These are phyloP conservation scores for Yoshiicerus persimilis DNA, from an alignment of 1,140 invertebrate genomes.

Conservation along the genomic window DNA sequence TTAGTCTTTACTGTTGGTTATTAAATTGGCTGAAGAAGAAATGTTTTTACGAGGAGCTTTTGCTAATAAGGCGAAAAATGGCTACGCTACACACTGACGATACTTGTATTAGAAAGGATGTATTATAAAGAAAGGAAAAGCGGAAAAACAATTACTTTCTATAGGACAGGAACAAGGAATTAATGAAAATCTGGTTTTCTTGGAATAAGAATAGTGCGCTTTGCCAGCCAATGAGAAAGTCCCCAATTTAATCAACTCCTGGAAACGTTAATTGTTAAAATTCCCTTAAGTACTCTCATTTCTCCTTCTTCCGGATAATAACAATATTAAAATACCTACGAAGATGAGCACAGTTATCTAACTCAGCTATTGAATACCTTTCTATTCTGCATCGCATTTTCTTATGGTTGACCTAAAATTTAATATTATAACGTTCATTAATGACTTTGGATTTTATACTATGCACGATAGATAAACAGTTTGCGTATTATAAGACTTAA, in stretches of 20 bases:
- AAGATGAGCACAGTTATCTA: neutral
- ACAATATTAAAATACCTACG: neutral
- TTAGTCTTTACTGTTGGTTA: too few relatives aligned
- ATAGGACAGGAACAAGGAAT: neutral
- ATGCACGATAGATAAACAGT: too few relatives aligned
- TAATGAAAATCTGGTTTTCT: neutral
- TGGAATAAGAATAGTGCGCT: neutral
- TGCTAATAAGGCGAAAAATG: too few relatives aligned
- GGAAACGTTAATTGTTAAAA: neutral
- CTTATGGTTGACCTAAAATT: neutral
- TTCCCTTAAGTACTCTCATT: neutral
- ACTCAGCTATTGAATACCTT: neutral
- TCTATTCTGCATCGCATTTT: neutral
- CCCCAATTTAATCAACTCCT: neutral
- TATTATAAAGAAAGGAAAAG: neutral
- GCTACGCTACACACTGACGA: too few relatives aligned
- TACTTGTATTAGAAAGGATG: too few relatives aligned
- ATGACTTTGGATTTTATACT: neutral
- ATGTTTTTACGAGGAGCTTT: too few relatives aligned
- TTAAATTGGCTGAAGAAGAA: too few relatives aligned
- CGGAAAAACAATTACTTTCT: neutral
- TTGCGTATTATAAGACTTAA: too few relatives aligned
- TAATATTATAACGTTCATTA: neutral
- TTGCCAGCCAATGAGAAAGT: neutral
- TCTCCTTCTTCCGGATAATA: neutral